A percentile compares a stretch with the other conserved stretches of the same genome.
phyloP scores from a whole-genome alignment of 2,888 invertebrate species.

The Phyllotreta striolata region DNA sequence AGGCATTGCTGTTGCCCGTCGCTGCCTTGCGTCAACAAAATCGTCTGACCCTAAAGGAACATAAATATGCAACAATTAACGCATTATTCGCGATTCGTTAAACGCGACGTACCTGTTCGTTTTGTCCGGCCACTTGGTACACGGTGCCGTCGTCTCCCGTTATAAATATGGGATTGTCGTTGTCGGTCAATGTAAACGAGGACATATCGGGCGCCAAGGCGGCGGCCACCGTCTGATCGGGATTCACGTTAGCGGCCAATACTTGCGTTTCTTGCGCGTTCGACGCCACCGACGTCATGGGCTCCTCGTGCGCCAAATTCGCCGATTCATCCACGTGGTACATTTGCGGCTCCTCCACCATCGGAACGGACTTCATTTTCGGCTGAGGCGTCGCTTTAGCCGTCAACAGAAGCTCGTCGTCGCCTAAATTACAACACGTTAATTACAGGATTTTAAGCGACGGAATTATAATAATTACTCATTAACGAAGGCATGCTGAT shows the following conservation, averaged over 20 bases:
- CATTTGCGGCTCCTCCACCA: slow-evolving; percentile 4
- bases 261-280: slow-evolving; percentile 25
- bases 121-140: slow-evolving; percentile 77
- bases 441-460: neutral
- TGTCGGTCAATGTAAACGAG: slow-evolving; percentile 51
- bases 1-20: slow-evolving; percentile 79
- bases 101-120: slow-evolving; percentile 70
- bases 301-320: slow-evolving; percentile 48
- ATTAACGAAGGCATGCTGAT: slow-evolving; percentile 57
- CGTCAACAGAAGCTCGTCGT: slow-evolving; percentile 30
- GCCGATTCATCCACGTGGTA: slow-evolving; percentile 49
- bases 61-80: too few species aligned
- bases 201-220: slow-evolving; percentile 49
- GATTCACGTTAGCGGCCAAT: slow-evolving; percentile 32
- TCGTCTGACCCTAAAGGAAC: slow-evolving; percentile 73
- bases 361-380: neutral
- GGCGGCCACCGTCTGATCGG: slow-evolving; percentile 32
- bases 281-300: slow-evolving; percentile 2
- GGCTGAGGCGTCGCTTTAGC: slow-evolving; percentile 19
- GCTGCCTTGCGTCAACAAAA: slow-evolving; percentile 70
- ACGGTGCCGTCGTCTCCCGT: slow-evolving; percentile 86
- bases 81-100: too few species aligned
- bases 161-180: slow-evolving; percentile 75
- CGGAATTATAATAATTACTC: slow-evolving; percentile 44
- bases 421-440: slow-evolving; percentile 25